Evolutionary conservation across 2,113 vertebrate genomes (phyloP).

Genomic region (Platysternon megacephalum): DNA sequence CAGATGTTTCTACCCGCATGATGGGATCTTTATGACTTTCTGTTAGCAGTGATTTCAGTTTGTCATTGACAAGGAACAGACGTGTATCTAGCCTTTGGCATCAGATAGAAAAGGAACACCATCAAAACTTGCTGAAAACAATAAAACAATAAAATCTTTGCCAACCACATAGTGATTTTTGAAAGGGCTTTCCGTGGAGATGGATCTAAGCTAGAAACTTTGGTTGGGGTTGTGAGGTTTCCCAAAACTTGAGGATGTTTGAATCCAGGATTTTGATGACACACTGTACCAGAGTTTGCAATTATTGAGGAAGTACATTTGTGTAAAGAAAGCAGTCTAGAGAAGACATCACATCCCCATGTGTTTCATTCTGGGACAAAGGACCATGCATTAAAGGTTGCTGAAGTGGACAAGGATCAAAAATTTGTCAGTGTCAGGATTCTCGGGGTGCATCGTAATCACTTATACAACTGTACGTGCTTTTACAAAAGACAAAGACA

Average conservation of each 20-base stretch:
- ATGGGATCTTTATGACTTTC: neutral
- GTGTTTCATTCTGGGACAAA: neutral
- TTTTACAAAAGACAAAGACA: too few relatives aligned
- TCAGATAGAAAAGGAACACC: neutral
- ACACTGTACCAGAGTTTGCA: neutral
- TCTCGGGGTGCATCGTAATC: too few relatives aligned
- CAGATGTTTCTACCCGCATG: neutral
- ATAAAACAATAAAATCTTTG: neutral
- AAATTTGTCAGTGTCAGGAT: too few relatives aligned
- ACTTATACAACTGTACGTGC: too few relatives aligned
- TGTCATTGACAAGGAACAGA: neutral
- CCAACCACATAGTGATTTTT: fast-evolving
- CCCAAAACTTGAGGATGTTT: neutral
- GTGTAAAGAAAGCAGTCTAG: neutral
- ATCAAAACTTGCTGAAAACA: neutral
- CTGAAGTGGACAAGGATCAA: too few relatives aligned
- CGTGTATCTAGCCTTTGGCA: neutral
- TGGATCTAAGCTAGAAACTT: neutral
- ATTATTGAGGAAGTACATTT: fast-evolving
- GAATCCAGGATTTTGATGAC: neutral
- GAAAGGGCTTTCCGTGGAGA: neutral
- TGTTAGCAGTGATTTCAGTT: too few relatives aligned
- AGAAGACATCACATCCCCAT: neutral
- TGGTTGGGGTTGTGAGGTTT: too few relatives aligned
- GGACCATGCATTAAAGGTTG: neutral